A percentile compares a stretch with the other conserved stretches of the same genome.
phyloP scores from a whole-genome alignment of 2,113 vertebrate genomes.

The Cariama cristata region DNA sequence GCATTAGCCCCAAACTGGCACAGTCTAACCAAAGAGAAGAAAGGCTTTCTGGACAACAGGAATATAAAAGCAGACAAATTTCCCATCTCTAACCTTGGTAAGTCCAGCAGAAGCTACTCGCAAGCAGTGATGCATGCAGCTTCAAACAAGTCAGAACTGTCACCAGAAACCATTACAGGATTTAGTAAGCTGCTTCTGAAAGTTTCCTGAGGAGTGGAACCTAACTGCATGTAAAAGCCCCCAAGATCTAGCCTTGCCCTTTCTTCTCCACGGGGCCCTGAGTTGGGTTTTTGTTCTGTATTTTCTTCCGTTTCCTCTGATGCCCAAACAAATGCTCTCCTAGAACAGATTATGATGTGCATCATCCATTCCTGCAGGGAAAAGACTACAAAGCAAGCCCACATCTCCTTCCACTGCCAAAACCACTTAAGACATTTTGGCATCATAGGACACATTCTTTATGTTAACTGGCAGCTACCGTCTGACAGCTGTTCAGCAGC shows the following conservation, averaged over 20 bases:
- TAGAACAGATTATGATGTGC: conserved; percentile 14
- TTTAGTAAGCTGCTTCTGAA: background rate
- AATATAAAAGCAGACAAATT: background rate
- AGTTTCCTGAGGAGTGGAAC: background rate
- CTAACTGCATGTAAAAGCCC: background rate
- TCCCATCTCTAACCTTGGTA: background rate
- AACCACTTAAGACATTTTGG: conserved; percentile 60
- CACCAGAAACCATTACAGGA: background rate
- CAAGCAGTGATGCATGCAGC: background rate
- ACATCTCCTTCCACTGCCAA: conserved; percentile 51
- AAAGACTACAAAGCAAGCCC: conserved; percentile 27
- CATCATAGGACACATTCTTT: conserved; percentile 42
- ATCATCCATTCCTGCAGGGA: conserved; percentile 24
- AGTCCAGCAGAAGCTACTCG: background rate
- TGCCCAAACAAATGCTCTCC: conserved; percentile 24
- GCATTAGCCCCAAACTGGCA: background rate
- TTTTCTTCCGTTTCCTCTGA: background rate
- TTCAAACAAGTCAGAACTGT: background rate
- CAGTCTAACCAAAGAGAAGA: background rate
- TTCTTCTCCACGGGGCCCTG: background rate
- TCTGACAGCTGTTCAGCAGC: conserved; percentile 61
- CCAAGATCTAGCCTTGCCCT: background rate
- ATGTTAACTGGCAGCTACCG: conserved; percentile 67
- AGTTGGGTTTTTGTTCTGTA: background rate
- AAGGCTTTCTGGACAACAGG: background rate